A percentile compares a stretch with the other conserved stretches of the same genome.
phyloP scores from a whole-genome alignment of 2,113 vertebrate species.

The Malurus elegans region DNA sequence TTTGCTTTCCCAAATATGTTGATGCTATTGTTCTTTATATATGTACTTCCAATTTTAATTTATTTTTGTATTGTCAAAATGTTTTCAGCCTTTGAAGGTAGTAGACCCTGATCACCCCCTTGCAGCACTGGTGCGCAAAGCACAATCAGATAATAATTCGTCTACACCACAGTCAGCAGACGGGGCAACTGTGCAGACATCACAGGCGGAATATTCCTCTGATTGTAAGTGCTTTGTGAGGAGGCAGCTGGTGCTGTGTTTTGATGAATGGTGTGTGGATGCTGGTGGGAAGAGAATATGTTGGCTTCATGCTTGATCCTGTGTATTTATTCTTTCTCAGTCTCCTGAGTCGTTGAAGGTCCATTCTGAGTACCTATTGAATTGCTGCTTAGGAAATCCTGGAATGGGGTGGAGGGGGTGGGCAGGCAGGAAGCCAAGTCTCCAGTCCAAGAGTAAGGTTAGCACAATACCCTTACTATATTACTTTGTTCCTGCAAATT shows the following conservation, averaged over 20 bases:
- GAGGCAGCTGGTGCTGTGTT: not conserved
- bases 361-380: not conserved
- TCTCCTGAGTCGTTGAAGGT: not conserved
- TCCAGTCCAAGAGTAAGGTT: not conserved
- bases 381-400: not conserved
- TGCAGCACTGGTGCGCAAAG: constrained; percentile 89
- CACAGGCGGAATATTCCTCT: constrained; percentile 80
- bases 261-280: not conserved
- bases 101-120: constrained; percentile 97
- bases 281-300: not conserved
- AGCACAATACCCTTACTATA: not conserved
- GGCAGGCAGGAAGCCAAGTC: not conserved
- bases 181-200: constrained; percentile 45
- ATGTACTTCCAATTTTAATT: not conserved
- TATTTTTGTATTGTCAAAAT: not conserved
- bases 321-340: not conserved
- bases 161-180: constrained; percentile 71
- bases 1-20: not conserved
- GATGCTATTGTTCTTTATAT: not conserved
- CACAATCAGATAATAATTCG: constrained; percentile 81
- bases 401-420: not conserved
- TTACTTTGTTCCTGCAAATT: not conserved
- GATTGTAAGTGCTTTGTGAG: constrained; percentile 84
- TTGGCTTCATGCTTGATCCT: not conserved
- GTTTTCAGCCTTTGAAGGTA: constrained; percentile 87